Percentiles rank a stretch among this genome's conserved stretches.
These are phyloP conservation scores for Ormyrus nitidulus DNA, from an alignment of 2,888 invertebrate genomes.

Conservation along the genomic window DNA sequence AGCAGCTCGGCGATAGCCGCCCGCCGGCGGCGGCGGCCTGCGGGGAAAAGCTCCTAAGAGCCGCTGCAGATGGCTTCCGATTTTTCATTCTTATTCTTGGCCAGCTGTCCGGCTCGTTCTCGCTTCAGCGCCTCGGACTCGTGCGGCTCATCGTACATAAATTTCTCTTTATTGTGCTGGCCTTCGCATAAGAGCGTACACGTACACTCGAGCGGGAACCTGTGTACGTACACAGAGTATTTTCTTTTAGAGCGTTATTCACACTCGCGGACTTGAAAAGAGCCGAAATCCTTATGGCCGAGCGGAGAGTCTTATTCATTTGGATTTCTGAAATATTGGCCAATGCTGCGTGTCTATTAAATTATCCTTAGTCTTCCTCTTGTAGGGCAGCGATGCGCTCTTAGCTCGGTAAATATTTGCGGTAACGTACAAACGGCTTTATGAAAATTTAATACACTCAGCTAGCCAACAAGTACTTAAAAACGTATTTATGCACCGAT, in stretches of 20 bases:
- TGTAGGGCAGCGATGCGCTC: conserved; percentile 7
- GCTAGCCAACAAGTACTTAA: too few relatives aligned
- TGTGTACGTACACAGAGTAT: conserved; percentile 41
- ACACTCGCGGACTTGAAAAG: conserved; percentile 47
- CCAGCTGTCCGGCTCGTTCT: conserved; percentile 56
- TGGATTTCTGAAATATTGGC: conserved; percentile 22
- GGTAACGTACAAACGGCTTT: background rate
- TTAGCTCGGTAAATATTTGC: conserved; percentile 40
- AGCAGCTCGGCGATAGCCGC: conserved; percentile 40
- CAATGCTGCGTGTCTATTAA: conserved; percentile 37
- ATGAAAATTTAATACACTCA: conserved; percentile 28
- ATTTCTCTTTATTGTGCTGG: conserved; percentile 61
- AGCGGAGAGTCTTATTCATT: conserved; percentile 11
- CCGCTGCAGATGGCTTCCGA: conserved; percentile 59
- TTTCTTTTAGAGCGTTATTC: conserved; percentile 44
- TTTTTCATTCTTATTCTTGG: conserved; percentile 63
- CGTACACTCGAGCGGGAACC: background rate
- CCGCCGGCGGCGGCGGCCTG: conserved; percentile 7
- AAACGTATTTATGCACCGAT: too few relatives aligned
- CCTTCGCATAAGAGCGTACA: conserved; percentile 48
- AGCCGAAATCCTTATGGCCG: conserved; percentile 31
- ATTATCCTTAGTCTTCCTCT: conserved; percentile 31
- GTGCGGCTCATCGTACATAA: conserved; percentile 56
- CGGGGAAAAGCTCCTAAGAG: conserved; percentile 45
- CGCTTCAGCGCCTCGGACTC: conserved; percentile 50